Conservation (phyloP, 2,797 vertebrate genomes). For the Gallirallus australis region DNA sequence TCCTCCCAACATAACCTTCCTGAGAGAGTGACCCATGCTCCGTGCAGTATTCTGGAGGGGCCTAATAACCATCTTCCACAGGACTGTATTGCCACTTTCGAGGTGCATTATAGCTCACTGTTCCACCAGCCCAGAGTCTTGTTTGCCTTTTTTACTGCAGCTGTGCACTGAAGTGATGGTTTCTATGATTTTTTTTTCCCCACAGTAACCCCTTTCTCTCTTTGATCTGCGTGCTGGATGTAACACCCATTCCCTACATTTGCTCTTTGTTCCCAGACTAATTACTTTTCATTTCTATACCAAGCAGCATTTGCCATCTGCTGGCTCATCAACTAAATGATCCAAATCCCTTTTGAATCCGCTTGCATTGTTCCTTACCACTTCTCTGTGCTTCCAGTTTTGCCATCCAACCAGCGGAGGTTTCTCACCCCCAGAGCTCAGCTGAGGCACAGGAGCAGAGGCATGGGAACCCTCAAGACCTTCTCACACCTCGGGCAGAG, state of each 20-base stretch:
- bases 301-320: slow-evolving; percentile 56
- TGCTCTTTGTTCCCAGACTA: slow-evolving; percentile 54
- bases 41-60: background rate
- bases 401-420: background rate
- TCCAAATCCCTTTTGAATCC: slow-evolving; percentile 54
- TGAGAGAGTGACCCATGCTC: slow-evolving; percentile 50
- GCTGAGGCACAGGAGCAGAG: background rate
- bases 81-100: slow-evolving; percentile 20
- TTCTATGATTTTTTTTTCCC: slow-evolving; percentile 23
- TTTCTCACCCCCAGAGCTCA: background rate
- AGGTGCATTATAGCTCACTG: slow-evolving; percentile 20
- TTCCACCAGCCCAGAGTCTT: slow-evolving; percentile 25
- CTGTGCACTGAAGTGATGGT: slow-evolving; percentile 49
- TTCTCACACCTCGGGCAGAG: background rate
- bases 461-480: background rate
- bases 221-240: background rate
- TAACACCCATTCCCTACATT: slow-evolving; percentile 28
- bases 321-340: slow-evolving; percentile 63
- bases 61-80: slow-evolving; percentile 43
- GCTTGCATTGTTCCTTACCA: background rate
- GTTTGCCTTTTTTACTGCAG: slow-evolving; percentile 71
- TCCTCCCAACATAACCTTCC: slow-evolving; percentile 54
- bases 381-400: slow-evolving; percentile 13
- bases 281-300: slow-evolving; percentile 53
- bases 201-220: slow-evolving; percentile 26